Conservation (phyloP, 2,113 vertebrate genomes). For the Brachionichthys hirsutus region DNA sequence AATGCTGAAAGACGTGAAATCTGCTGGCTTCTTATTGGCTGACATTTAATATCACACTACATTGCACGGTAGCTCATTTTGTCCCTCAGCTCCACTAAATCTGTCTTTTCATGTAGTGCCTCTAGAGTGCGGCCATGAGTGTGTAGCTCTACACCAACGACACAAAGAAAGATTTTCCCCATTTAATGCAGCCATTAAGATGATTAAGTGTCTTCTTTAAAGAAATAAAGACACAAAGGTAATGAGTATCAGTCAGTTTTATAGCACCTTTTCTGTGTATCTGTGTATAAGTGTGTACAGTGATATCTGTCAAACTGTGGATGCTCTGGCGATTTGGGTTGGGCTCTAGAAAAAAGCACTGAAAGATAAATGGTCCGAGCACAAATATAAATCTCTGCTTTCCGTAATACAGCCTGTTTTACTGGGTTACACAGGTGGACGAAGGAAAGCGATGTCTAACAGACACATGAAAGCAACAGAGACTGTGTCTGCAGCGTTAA, state of each 20-base stretch:
- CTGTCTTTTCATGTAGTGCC: slow-evolving; percentile 1
- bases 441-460: slow-evolving; percentile 14
- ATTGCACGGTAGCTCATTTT: slow-evolving; percentile 13
- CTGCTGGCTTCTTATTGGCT: slow-evolving; percentile 1
- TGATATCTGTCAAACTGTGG: slow-evolving; percentile 19
- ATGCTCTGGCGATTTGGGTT: slow-evolving; percentile 15
- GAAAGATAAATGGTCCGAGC: slow-evolving; percentile 40
- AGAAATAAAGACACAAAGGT: slow-evolving; percentile 20
- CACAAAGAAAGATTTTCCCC: slow-evolving; percentile 22
- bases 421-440: slow-evolving; percentile 7
- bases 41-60: slow-evolving; percentile 14
- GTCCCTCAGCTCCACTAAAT: slow-evolving; percentile 8
- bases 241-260: slow-evolving; percentile 15
- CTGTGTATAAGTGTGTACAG: slow-evolving; percentile 2
- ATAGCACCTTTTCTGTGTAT: slow-evolving; percentile 7
- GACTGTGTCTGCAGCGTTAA: background rate
- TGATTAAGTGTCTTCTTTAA: slow-evolving; percentile 35
- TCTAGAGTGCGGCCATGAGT: slow-evolving; percentile 7
- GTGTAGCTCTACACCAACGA: slow-evolving; percentile 5
- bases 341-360: slow-evolving; percentile 22
- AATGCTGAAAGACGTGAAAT: background rate
- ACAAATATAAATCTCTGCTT: slow-evolving; percentile 26
- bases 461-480: slow-evolving; percentile 11
- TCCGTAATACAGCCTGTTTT: slow-evolving; percentile 20
- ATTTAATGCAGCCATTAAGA: slow-evolving; percentile 32